phyloP scores from a whole-genome alignment of 2,113 vertebrate species.

The Scomber colias region DNA sequence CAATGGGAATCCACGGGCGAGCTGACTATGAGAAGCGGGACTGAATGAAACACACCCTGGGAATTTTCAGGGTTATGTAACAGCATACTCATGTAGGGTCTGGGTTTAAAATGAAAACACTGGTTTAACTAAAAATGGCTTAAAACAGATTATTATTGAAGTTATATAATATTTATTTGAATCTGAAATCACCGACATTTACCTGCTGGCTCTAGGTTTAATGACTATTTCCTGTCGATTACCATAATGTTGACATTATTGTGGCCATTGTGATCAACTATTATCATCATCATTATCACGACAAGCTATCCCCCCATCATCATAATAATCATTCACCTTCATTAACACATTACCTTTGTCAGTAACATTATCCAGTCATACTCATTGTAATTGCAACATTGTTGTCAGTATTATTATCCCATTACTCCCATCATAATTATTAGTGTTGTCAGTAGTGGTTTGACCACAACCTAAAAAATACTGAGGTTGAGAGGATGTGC shows the following conservation, averaged over 20 bases:
- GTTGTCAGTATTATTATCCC: background rate
- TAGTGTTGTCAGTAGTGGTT: conserved; percentile 18
- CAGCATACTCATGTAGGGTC: background rate
- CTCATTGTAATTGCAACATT: background rate
- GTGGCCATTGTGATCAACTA: background rate
- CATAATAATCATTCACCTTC: background rate
- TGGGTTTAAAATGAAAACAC: background rate
- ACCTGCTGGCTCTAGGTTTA: background rate
- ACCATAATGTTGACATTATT: background rate
- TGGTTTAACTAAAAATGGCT: background rate
- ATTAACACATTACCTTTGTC: background rate
- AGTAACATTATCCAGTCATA: background rate
- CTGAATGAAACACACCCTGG: conserved; percentile 29
- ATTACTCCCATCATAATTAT: conserved; percentile 22
- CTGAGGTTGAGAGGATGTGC: background rate
- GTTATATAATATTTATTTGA: background rate
- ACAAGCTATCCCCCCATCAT: background rate
- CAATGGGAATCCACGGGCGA: conserved; percentile 17
- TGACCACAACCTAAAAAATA: conserved; percentile 15
- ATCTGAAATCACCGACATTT: background rate
- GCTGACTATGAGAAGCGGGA: background rate
- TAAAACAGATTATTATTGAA: background rate
- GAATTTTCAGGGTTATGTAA: conserved; percentile 15
- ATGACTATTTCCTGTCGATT: background rate
- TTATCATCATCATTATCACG: background rate